Evolutionary conservation across 2,797 vertebrate genomes (phyloP).

Genomic region (Glyptemys insculpta): DNA sequence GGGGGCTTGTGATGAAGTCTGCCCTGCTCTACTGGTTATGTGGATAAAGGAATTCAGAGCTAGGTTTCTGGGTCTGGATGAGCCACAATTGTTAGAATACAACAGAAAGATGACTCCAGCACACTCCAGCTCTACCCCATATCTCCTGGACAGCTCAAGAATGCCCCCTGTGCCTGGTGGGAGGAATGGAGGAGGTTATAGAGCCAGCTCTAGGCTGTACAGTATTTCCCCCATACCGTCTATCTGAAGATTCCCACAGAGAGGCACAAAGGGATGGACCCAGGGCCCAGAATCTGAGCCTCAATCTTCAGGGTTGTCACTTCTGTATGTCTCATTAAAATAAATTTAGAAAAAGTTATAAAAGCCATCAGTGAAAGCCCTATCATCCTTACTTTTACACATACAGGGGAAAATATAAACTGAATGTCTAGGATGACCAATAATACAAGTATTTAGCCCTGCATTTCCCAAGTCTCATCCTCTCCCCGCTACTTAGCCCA

Average conservation of each 20-base stretch:
- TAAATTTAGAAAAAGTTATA: background rate
- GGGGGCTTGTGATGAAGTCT: background rate
- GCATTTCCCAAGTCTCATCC: background rate
- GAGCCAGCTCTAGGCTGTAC: accelerated
- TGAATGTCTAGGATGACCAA: background rate
- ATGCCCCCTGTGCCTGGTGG: background rate
- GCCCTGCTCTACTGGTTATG: background rate
- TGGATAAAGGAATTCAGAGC: background rate
- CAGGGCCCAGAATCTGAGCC: background rate
- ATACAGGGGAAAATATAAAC: background rate
- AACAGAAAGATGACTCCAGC: accelerated
- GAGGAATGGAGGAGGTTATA: background rate
- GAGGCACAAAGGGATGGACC: background rate
- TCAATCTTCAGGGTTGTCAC: background rate
- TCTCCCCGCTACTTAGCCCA: background rate
- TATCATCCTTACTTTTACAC: background rate
- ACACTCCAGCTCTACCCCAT: background rate
- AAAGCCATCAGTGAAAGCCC: background rate
- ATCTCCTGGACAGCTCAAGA: background rate
- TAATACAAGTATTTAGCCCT: background rate
- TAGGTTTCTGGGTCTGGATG: background rate
- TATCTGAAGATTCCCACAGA: background rate
- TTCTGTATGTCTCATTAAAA: background rate
- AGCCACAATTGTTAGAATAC: background rate
- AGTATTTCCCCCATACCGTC: background rate